Conservation (phyloP, 2,888 invertebrate genomes). For the Prosapia bicincta region DNA sequence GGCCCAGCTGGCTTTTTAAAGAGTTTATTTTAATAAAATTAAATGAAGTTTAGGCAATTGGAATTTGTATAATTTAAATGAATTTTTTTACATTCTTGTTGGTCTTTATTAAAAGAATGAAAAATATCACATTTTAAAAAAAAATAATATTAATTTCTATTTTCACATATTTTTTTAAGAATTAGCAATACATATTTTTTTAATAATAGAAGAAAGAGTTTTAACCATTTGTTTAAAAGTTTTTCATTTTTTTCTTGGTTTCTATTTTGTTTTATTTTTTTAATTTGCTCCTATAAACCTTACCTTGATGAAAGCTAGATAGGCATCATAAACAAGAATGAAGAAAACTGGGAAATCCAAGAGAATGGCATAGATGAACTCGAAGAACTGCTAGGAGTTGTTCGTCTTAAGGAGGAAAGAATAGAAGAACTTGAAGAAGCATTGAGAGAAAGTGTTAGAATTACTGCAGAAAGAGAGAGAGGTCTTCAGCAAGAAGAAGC, state of each 20-base stretch:
- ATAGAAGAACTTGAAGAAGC: slow-evolving; percentile 82
- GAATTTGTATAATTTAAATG: slow-evolving; percentile 20
- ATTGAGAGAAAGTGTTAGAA: slow-evolving; percentile 71
- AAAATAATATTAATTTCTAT: too few species aligned
- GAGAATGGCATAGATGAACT: slow-evolving; percentile 51
- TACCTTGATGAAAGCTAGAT: neutral
- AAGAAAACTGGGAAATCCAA: neutral
- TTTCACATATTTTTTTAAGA: too few species aligned
- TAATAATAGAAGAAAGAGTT: neutral
- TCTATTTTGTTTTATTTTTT: slow-evolving; percentile 17
- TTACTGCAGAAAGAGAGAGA: slow-evolving; percentile 65
- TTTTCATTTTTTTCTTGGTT: too few species aligned
- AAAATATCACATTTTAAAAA: neutral
- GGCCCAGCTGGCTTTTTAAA: slow-evolving; percentile 92
- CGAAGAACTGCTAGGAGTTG: slow-evolving; percentile 55
- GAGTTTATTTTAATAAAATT: slow-evolving; percentile 80
- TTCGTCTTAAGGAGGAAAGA: slow-evolving; percentile 60
- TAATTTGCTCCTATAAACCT: slow-evolving; percentile 15
- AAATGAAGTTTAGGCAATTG: slow-evolving; percentile 21
- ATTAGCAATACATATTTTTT: neutral
- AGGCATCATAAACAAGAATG: neutral
- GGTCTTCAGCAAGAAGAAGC: slow-evolving; percentile 63
- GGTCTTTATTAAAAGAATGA: neutral
- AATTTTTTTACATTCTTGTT: neutral
- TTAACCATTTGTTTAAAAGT: too few species aligned